These are phyloP conservation scores for Ageneiosus marmoratus DNA, from an alignment of 2,113 vertebrate species.

Conservation along the genomic window DNA sequence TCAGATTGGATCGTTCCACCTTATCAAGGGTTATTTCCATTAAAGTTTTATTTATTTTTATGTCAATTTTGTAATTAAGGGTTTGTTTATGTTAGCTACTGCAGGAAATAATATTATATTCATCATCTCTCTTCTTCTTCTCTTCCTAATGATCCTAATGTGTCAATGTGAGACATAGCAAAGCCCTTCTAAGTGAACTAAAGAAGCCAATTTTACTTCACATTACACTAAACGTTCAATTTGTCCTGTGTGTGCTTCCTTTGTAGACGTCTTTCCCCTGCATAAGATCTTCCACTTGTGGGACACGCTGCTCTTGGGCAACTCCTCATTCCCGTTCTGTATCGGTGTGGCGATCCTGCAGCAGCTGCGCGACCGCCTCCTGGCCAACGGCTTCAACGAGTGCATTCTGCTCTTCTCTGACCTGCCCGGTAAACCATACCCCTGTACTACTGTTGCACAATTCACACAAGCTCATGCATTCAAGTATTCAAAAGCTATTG, in stretches of 20 bases:
- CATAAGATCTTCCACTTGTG: conserved; percentile 99
- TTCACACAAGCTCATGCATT: neutral
- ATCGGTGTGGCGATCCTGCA: conserved; percentile 96
- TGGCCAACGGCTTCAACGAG: conserved; percentile 97
- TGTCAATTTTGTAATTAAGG: neutral
- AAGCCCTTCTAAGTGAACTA: neutral
- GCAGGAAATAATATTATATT: neutral
- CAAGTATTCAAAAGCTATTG: neutral
- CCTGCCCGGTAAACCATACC: conserved; percentile 83
- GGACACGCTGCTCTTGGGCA: conserved; percentile 94
- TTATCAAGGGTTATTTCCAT: neutral
- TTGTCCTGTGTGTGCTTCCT: neutral
- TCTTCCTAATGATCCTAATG: neutral
- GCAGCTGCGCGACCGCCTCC: conserved; percentile 89
- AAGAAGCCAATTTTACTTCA: neutral
- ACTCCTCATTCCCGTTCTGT: conserved; percentile 96
- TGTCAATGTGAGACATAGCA: neutral
- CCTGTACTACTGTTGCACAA: neutral
- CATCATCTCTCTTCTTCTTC: neutral
- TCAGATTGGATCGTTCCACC: neutral
- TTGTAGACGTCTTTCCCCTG: conserved; percentile 91
- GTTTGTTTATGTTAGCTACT: neutral
- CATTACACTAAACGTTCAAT: neutral
- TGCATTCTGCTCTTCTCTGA: conserved; percentile 99
- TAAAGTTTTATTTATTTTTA: neutral